Conservation (phyloP, 2,113 vertebrate genomes). For the Porphyrio hochstetteri region DNA sequence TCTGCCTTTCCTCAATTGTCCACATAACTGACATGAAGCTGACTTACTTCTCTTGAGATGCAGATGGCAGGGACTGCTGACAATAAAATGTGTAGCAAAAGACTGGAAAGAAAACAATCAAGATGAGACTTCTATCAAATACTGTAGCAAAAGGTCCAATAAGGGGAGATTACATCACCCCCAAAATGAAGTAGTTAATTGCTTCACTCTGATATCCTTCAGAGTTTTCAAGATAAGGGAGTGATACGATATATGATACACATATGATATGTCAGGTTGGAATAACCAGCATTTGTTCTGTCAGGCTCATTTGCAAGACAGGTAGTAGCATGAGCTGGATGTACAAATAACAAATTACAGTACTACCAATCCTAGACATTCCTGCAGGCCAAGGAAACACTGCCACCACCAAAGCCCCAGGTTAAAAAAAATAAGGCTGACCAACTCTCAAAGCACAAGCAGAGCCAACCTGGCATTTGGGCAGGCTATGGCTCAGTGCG, state of each 20-base stretch:
- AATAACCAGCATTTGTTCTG: neutral
- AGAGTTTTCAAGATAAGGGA: neutral
- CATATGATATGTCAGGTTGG: neutral
- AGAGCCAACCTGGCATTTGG: neutral
- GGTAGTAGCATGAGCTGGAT: neutral
- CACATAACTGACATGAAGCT: neutral
- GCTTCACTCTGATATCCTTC: neutral
- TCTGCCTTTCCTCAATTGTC: neutral
- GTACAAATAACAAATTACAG: neutral
- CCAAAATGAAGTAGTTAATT: neutral
- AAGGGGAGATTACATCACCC: neutral
- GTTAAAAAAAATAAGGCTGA: neutral
- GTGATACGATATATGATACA: neutral
- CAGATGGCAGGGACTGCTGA: neutral
- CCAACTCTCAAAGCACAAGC: neutral
- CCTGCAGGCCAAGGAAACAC: neutral
- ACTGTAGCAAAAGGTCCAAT: neutral
- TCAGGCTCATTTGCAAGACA: neutral
- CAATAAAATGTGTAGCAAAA: neutral
- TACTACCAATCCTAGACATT: neutral
- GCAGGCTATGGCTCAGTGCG: neutral
- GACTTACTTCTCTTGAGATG: neutral
- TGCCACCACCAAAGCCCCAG: neutral
- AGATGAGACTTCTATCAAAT: neutral
- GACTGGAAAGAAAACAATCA: neutral